A percentile compares a stretch with the other conserved stretches of the same genome.
Conservation (phyloP, 2,797 vertebrate genomes). For the Myotis vivesi region DNA sequence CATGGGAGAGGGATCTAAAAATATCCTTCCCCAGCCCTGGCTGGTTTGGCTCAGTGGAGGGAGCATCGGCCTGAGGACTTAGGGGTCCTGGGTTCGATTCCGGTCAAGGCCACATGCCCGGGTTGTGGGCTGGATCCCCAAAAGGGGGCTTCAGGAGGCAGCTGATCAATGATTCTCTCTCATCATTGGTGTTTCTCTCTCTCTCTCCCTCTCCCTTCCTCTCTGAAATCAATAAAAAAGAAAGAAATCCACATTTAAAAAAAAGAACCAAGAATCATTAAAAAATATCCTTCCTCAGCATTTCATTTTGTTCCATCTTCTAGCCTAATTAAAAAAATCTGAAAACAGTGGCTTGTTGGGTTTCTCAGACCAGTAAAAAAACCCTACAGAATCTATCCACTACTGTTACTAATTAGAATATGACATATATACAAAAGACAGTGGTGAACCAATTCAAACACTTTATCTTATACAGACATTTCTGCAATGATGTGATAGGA, state of each 20-base stretch:
- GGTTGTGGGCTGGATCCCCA: no score
- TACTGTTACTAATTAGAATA: neutral
- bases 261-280: no score
- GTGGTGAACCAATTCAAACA: neutral
- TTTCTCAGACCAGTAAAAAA: neutral
- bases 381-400: neutral
- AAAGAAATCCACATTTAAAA: no score
- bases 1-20: neutral
- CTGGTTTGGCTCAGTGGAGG: no score
- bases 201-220: no score
- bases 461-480: neutral
- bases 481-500: neutral
- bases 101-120: no score
- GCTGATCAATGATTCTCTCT: no score
- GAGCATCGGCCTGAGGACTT: no score
- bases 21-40: neutral
- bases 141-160: no score
- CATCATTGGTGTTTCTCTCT: no score
- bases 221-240: no score
- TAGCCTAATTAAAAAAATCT: neutral
- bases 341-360: neutral
- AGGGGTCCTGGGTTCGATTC: no score
- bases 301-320: constrained; percentile 20
- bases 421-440: neutral
- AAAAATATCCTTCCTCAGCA: neutral